Evolutionary conservation across 37 sponge, comb jelly and placozoan genomes (phyloP).

Genomic region (Chondrosia reniformis): DNA sequence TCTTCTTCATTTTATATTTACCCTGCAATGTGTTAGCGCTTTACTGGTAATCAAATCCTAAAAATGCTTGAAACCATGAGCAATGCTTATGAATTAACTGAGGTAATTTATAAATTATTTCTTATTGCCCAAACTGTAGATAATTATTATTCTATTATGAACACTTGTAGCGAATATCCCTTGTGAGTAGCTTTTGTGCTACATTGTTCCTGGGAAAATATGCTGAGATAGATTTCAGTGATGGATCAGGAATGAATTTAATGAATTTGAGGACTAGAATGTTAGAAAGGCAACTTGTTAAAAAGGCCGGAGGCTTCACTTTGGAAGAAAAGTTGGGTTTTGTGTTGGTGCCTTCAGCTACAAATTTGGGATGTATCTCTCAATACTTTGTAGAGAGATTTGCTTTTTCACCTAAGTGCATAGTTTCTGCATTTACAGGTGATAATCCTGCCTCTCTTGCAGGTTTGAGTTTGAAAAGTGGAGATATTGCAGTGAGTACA

Average conservation of each 20-base stretch:
- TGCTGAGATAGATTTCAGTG: slow-evolving; percentile 88
- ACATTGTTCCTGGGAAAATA: slow-evolving; percentile 73
- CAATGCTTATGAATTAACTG: slow-evolving; percentile 31
- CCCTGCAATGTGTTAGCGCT: slow-evolving; percentile 46
- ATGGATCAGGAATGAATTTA: slow-evolving; percentile 98
- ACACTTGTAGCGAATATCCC: slow-evolving; percentile 60
- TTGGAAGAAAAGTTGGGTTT: slow-evolving; percentile 58
- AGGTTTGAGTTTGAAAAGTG: slow-evolving; percentile 71
- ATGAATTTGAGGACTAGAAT: slow-evolving; percentile 72
- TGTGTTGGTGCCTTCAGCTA: slow-evolving; percentile 60
- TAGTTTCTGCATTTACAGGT: slow-evolving; percentile 84
- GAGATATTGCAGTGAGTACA: slow-evolving; percentile 77
- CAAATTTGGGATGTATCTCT: slow-evolving; percentile 71
- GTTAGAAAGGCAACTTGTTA: slow-evolving; percentile 43
- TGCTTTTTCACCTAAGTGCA: slow-evolving; percentile 71
- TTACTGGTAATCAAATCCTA: slow-evolving; percentile 88
- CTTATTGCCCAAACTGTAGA: not conserved
- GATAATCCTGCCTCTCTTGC: slow-evolving; percentile 94
- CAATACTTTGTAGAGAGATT: slow-evolving; percentile 63
- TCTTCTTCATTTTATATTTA: too few relatives aligned
- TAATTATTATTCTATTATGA: not conserved
- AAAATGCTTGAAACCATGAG: slow-evolving; percentile 54
- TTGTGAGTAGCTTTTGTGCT: slow-evolving; percentile 89
- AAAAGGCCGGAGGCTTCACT: slow-evolving; percentile 54
- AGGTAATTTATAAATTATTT: slow-evolving; percentile 22